phyloP scores from a whole-genome alignment of 2,888 invertebrate species.

The Parthenolecanium corni region DNA sequence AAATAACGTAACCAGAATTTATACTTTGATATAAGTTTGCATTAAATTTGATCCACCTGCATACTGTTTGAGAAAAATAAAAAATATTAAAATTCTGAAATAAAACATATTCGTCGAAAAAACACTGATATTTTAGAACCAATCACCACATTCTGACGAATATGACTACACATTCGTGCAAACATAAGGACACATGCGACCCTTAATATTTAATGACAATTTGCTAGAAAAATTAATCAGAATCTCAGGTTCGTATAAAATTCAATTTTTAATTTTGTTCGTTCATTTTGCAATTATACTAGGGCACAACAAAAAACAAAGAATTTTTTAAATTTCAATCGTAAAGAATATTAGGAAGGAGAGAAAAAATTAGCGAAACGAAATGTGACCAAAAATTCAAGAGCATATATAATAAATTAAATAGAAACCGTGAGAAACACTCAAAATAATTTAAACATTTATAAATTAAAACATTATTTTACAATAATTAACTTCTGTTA shows the following conservation, averaged over 20 bases:
- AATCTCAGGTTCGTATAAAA: too few species aligned
- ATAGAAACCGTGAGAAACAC: not conserved
- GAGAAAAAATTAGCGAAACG: slow-evolving; percentile 1
- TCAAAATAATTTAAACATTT: not conserved
- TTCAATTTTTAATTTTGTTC: too few species aligned
- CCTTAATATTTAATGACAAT: not conserved
- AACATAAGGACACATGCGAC: not conserved
- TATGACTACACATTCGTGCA: not conserved
- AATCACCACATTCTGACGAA: too few species aligned
- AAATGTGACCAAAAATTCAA: slow-evolving; percentile 5
- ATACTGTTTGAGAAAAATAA: not conserved
- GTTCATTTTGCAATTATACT: too few species aligned
- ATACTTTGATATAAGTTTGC: slow-evolving; percentile 12
- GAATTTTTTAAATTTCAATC: too few species aligned
- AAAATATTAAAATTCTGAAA: slow-evolving; percentile 1
- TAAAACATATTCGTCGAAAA: not conserved
- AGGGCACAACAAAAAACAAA: too few species aligned
- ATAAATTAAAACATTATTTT: not conserved
- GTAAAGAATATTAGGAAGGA: not conserved
- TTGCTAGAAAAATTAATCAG: not conserved
- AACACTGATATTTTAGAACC: too few species aligned
- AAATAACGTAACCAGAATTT: not conserved
- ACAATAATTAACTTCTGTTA: slow-evolving; percentile 31
- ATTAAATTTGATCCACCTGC: slow-evolving; percentile 3
- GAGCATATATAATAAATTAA: slow-evolving; percentile 8